Percentiles rank a stretch among this genome's conserved stretches.
These are phyloP conservation scores for Amphiduros pacificus DNA, from an alignment of 2,888 invertebrate genomes.

Conservation along the genomic window DNA sequence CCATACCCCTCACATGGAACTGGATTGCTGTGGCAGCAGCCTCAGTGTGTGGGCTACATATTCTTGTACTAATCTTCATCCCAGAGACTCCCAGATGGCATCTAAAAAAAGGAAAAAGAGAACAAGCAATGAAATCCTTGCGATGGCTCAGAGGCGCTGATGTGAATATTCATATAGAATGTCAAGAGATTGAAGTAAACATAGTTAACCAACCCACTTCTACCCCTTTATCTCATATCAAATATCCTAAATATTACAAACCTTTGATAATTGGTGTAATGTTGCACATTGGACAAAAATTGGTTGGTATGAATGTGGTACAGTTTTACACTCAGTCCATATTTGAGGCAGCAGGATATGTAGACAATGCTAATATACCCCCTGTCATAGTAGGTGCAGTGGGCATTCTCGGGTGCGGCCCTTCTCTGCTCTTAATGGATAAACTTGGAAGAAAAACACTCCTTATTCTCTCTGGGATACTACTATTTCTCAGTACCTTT, in stretches of 20 bases:
- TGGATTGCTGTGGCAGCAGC: conserved; percentile 77
- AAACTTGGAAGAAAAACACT: neutral
- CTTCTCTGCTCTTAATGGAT: neutral
- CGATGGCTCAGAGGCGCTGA: conserved; percentile 3
- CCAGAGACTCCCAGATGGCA: conserved; percentile 84
- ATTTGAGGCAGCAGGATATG: neutral
- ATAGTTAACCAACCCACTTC: neutral
- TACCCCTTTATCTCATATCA: neutral
- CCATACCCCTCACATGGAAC: conserved; percentile 79
- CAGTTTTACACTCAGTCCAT: neutral
- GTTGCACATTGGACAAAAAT: neutral
- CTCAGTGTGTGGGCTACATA: conserved; percentile 75
- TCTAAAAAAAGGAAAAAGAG: conserved; percentile 34
- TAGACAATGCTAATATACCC: neutral
- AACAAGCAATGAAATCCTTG: neutral
- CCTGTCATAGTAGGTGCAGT: neutral
- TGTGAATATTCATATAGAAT: conserved; percentile 1
- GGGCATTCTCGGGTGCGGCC: neutral
- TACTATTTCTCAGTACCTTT: neutral
- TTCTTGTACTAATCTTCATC: conserved; percentile 77
- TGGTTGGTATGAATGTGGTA: neutral
- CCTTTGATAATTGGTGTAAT: neutral
- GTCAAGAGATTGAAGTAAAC: neutral
- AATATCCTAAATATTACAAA: neutral
- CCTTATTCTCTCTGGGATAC: neutral